Evolutionary conservation across 2,113 vertebrate species (phyloP).

Genomic region (Gopherus flavomarginatus): DNA sequence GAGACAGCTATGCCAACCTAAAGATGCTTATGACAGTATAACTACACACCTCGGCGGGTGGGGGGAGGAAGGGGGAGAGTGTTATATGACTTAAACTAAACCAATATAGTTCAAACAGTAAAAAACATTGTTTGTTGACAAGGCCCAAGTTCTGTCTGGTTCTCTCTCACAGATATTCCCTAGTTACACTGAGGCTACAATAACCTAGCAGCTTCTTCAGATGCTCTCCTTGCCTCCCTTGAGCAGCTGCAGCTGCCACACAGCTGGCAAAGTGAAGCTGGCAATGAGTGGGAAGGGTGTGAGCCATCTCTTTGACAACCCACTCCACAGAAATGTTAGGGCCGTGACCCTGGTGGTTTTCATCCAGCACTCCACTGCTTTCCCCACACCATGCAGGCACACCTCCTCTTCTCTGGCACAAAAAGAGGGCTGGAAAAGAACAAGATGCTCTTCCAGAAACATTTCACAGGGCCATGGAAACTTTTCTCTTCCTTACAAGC

Average conservation of each 20-base stretch:
- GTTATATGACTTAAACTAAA: background rate
- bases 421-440: background rate
- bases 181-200: background rate
- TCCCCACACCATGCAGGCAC: fast-evolving
- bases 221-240: background rate
- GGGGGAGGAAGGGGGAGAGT: background rate
- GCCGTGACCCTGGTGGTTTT: background rate
- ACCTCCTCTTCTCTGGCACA: background rate
- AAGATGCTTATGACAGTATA: background rate
- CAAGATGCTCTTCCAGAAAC: background rate
- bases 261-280: background rate
- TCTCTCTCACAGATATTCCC: fast-evolving
- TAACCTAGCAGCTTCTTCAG: background rate
- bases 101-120: background rate
- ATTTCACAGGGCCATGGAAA: background rate
- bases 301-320: background rate
- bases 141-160: background rate
- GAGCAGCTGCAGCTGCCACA: background rate
- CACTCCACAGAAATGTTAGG: background rate
- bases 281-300: background rate
- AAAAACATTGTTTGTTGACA: background rate
- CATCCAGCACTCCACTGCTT: background rate
- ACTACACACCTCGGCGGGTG: background rate
- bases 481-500: background rate
- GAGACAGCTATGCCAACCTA: background rate